These are phyloP conservation scores for Rosalia funebris DNA, from an alignment of 2,888 invertebrate species.

Conservation along the genomic window DNA sequence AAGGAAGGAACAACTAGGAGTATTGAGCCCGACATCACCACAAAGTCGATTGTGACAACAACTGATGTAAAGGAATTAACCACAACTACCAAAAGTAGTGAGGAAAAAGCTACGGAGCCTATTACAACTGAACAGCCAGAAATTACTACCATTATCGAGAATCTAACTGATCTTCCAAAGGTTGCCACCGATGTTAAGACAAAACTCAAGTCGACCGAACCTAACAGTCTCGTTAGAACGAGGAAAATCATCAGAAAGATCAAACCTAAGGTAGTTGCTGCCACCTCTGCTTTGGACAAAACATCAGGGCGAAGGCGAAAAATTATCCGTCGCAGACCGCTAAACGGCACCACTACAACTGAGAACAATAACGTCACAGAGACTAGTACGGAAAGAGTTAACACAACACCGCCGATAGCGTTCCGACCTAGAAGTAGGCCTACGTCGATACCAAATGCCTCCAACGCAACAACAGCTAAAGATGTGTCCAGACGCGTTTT, in stretches of 20 bases:
- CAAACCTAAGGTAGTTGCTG: constrained; percentile 38
- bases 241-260: constrained; percentile 59
- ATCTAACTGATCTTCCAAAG: not conserved
- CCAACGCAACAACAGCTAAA: not conserved
- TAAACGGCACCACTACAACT: constrained; percentile 15
- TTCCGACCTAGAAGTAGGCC: not conserved
- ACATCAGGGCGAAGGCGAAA: constrained; percentile 47
- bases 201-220: constrained; percentile 50
- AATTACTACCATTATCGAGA: not conserved
- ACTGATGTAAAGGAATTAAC: not conserved
- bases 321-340: constrained; percentile 55
- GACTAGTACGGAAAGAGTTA: not conserved
- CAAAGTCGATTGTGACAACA: not conserved
- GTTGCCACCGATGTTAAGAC: not conserved
- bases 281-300: constrained; percentile 23
- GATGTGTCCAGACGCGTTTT: not conserved
- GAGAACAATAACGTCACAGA: not conserved
- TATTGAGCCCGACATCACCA: not conserved
- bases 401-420: not conserved
- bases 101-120: not conserved
- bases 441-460: not conserved
- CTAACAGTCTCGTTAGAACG: constrained; percentile 49
- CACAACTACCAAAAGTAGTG: not conserved
- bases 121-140: not conserved
- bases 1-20: not conserved